These are phyloP conservation scores for Cataglyphis rosenhaueri DNA, from an alignment of 2,888 invertebrate genomes.

Conservation along the genomic window DNA sequence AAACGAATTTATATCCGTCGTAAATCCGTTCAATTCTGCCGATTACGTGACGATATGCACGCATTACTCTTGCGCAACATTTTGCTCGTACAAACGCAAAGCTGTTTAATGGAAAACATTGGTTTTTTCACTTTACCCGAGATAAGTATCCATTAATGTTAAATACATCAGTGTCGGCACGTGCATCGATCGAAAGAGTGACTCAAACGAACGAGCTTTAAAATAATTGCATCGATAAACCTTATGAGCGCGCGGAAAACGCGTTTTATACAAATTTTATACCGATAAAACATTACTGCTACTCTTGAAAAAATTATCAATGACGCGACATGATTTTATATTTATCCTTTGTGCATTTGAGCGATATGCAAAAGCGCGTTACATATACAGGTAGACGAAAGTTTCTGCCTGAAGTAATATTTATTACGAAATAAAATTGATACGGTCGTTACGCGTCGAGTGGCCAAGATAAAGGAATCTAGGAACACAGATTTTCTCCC, in stretches of 20 bases:
- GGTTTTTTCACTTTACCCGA: not conserved
- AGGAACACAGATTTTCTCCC: not conserved
- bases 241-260: not conserved
- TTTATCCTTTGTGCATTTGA: not conserved
- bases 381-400: not conserved
- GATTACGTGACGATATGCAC: constrained; percentile 22
- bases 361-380: not conserved
- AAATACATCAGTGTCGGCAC: not conserved
- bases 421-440: constrained; percentile 6
- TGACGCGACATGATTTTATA: not conserved
- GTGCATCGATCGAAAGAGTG: not conserved
- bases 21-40: constrained; percentile 18
- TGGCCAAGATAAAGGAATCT: constrained; percentile 18
- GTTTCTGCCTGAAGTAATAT: constrained; percentile 11
- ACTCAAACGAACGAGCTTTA: constrained; percentile 1
- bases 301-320: not conserved
- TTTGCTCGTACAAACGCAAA: constrained; percentile 9
- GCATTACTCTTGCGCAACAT: not conserved
- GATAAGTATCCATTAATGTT: constrained; percentile 14
- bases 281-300: not conserved
- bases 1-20: constrained; percentile 24
- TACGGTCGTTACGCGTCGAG: not conserved
- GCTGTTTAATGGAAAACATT: constrained; percentile 35
- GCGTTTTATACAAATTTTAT: not conserved
- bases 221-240: constrained; percentile 11